Conservation (phyloP, 2,113 vertebrate species). For the Aix galericulata region DNA sequence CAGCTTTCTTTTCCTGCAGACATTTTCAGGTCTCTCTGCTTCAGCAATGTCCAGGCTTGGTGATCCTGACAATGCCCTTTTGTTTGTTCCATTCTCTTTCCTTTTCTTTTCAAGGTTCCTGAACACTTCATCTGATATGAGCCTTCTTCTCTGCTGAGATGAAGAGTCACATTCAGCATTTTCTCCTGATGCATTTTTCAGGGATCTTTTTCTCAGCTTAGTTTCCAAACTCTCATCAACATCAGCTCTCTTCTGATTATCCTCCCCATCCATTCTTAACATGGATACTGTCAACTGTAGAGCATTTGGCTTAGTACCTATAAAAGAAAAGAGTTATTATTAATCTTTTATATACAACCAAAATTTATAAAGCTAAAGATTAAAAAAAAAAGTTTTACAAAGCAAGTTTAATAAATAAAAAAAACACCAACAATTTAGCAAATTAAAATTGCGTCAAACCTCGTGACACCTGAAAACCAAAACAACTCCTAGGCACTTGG, state of each 20-base stretch:
- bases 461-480: not conserved
- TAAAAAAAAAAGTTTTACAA: not conserved
- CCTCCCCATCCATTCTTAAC: constrained; percentile 71
- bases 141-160: constrained; percentile 31
- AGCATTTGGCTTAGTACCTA: constrained; percentile 61
- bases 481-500: not conserved
- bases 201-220: not conserved
- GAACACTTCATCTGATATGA: constrained; percentile 41
- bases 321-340: constrained; percentile 33
- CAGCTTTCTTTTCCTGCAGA: constrained; percentile 69
- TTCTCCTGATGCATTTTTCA: not conserved
- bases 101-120: constrained; percentile 45
- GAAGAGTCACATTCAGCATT: not conserved
- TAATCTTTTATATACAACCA: constrained; percentile 1
- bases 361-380: not conserved
- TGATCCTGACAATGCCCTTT: constrained; percentile 51
- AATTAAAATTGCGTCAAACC: not conserved
- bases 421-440: not conserved
- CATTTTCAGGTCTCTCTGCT: constrained; percentile 46
- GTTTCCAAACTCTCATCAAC: constrained; percentile 17
- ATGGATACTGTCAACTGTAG: not conserved
- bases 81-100: constrained; percentile 32
- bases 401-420: not conserved
- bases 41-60: not conserved
- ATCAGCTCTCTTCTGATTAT: constrained; percentile 54